Percentiles rank a stretch among this genome's conserved stretches.
These are phyloP conservation scores for Eulithis testata DNA, from an alignment of 2,888 invertebrate genomes.

Conservation along the genomic window DNA sequence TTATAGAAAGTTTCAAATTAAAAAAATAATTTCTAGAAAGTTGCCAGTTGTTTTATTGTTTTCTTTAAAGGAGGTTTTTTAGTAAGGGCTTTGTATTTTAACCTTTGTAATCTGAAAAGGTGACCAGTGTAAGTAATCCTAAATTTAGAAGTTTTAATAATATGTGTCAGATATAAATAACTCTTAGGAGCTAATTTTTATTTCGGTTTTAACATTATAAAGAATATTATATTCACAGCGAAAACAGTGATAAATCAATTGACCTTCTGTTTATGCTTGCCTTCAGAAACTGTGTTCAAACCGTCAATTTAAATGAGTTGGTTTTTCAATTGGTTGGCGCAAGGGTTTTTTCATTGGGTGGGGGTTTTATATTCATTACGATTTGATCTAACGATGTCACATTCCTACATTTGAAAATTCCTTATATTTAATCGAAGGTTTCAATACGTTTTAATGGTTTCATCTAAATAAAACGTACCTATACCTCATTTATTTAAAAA, in stretches of 20 bases:
- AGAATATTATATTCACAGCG: too few species aligned
- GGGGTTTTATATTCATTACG: constrained; percentile 51
- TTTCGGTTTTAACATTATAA: too few species aligned
- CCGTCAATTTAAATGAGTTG: constrained; percentile 31
- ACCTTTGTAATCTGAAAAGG: neutral
- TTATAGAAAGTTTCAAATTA: constrained; percentile 2
- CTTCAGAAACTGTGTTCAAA: constrained; percentile 6
- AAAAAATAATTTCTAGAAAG: constrained; percentile 7
- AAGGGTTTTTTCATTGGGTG: constrained; percentile 9
- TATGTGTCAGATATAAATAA: too few species aligned
- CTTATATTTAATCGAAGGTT: neutral
- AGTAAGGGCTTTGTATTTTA: neutral
- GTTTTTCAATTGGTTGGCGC: constrained; percentile 34
- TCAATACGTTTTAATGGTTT: neutral
- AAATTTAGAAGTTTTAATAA: too few species aligned
- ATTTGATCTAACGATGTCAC: constrained; percentile 50
- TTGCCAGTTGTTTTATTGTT: constrained; percentile 4
- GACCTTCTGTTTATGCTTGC: neutral
- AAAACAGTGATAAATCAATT: neutral
- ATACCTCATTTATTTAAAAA: too few species aligned
- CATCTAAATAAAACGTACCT: neutral
- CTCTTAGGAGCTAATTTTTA: too few species aligned
- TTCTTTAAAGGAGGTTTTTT: neutral
- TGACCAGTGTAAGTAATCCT: neutral
- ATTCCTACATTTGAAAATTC: neutral